Base-by-base conservation (phyloP, 2,888 invertebrate genomes). In the Trissolcus brochymenae region DNA sequence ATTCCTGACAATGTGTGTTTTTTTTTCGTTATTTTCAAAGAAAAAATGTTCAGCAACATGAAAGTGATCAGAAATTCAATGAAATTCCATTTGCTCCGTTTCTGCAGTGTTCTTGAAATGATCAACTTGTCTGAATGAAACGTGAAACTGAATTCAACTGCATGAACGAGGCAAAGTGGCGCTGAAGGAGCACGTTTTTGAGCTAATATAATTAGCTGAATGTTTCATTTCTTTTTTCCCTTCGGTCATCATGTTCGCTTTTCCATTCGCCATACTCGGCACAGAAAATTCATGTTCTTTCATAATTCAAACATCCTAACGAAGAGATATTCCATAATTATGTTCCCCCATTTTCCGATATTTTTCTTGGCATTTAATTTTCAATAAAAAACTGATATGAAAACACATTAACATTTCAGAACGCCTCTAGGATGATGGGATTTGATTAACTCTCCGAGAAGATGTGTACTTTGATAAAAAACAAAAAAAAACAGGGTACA, bases 131-230 rank as follows among this genome's bases (percentile, higher is more conserved):
- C 43, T 46, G 67, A 56, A 43, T 53, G 67, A 56, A 43, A 59
- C 25, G 50, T 56, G 56, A 56, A 57, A 51, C 57, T 41, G 40
- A 43, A 67, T 67, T 57, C 49, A 51, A 25, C 51, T 51, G 57
- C 57, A 59, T 59, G 51, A 67, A 35, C 29, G 43, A 60, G 14
- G 67, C 19, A 55, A 49, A 68, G 55, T 49, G 43, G 49, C 43
- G n/a, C 43, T 17, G 53, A 54, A 67, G 51, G 21, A 57, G 51
- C 66, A 35, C 53, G 21, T 54, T 67, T 67, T 67, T 43, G 29
- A 41, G 41, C 57, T 67, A 59, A 67, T 59, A 53, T 59, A 51
- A 67, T 59, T 53, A 57, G 25, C 51, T 17, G 51, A 59, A 67
- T 59, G 51, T 53, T 57, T 25, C 17, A 67, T 67, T 59, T 59